These are phyloP conservation scores for Drosophila asahinai DNA, from an alignment of 1,140 invertebrate species.

Conservation along the genomic window DNA sequence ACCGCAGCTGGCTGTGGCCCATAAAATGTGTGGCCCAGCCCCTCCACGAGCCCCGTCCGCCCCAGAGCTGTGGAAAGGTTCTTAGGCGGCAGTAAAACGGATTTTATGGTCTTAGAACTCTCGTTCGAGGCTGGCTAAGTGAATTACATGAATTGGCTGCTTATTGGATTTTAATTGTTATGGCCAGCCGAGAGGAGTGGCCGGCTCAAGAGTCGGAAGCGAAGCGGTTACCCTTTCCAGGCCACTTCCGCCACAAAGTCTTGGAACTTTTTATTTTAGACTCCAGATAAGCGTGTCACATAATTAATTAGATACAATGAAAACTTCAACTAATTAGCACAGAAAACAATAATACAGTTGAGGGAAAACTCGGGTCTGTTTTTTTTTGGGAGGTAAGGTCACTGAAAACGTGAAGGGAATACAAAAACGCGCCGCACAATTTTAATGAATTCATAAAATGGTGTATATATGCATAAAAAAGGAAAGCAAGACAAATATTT, in stretches of 20 bases:
- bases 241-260: slow-evolving; percentile 58
- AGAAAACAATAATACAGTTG: slow-evolving; percentile 53
- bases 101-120: slow-evolving; percentile 66
- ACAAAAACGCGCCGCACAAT: slow-evolving; percentile 59
- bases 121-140: slow-evolving; percentile 57
- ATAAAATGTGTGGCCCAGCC: slow-evolving; percentile 61
- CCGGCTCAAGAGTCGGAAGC: slow-evolving; percentile 57
- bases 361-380: slow-evolving; percentile 23
- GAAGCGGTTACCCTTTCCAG: slow-evolving; percentile 25
- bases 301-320: slow-evolving; percentile 78
- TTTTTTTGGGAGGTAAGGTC: slow-evolving; percentile 35
- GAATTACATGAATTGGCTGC: slow-evolving; percentile 80
- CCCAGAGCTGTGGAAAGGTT: slow-evolving; percentile 54
- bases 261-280: slow-evolving; percentile 32
- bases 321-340: slow-evolving; percentile 78
- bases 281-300: slow-evolving; percentile 78
- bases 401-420: slow-evolving; percentile 62
- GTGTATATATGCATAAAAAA: slow-evolving; percentile 35
- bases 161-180: slow-evolving; percentile 78
- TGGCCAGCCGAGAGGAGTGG: slow-evolving; percentile 41
- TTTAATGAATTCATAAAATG: slow-evolving; percentile 78
- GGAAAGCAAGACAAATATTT: slow-evolving; percentile 55
- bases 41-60: background rate
- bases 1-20: slow-evolving; percentile 74
- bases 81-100: slow-evolving; percentile 70